These are phyloP conservation scores for Pseudococcus viburni DNA, from an alignment of 2,888 invertebrate species.

Conservation along the genomic window DNA sequence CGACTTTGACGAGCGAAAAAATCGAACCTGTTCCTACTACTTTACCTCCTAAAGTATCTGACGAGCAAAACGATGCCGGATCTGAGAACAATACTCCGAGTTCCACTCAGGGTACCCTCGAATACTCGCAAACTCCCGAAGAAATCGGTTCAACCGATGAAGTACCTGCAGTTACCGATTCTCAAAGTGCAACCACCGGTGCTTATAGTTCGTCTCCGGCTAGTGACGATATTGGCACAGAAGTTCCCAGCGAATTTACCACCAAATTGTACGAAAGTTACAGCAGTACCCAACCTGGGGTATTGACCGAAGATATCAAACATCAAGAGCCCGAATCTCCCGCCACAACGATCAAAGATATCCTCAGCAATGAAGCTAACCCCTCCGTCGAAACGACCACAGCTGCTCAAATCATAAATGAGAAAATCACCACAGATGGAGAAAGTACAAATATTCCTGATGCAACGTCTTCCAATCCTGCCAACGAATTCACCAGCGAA, in stretches of 20 bases:
- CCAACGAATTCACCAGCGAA: conserved; percentile 37
- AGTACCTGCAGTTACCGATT: background rate
- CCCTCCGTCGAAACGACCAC: background rate
- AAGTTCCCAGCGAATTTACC: background rate
- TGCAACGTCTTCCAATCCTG: background rate
- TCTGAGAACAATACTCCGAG: background rate
- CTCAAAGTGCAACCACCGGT: background rate
- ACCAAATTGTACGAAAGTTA: conserved; percentile 5
- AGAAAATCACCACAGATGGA: background rate
- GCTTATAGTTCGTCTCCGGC: conserved; percentile 14
- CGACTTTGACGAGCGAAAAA: background rate
- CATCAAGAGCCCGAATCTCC: conserved; percentile 1
- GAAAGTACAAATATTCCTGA: background rate
- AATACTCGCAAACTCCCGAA: background rate
- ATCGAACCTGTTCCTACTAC: conserved; percentile 21
- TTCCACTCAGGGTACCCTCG: background rate
- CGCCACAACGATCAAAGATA: background rate
- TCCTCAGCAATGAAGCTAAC: background rate
- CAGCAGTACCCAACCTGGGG: background rate
- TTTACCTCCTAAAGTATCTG: conserved; percentile 32
- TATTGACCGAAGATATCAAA: background rate
- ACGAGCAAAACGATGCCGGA: conserved; percentile 10
- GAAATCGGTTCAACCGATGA: conserved; percentile 19
- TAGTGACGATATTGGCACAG: background rate
- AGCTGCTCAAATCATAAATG: background rate